A percentile compares a stretch with the other conserved stretches of the same genome.
Evolutionary conservation across 2,113 vertebrate genomes (phyloP).

Genomic region (Varanus komodoensis): DNA sequence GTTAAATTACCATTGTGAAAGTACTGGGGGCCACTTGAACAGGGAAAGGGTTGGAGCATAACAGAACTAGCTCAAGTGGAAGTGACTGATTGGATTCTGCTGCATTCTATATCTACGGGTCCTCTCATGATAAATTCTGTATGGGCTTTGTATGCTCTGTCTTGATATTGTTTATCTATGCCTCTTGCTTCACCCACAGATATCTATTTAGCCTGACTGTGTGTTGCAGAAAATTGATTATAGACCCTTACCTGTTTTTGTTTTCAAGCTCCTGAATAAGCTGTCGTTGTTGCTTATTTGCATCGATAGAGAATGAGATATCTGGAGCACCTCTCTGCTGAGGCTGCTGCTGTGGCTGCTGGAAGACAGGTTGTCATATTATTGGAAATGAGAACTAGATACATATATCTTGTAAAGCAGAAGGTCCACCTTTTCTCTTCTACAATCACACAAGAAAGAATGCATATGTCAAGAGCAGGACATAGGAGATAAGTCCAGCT

Average conservation of each 20-base stretch:
- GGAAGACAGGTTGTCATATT: conserved; percentile 57
- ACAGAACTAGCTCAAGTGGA: no score
- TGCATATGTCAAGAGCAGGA: neutral
- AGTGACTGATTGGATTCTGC: no score
- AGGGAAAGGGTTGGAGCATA: no score
- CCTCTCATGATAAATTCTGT: conserved; percentile 11
- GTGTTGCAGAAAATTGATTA: neutral
- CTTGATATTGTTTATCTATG: neutral
- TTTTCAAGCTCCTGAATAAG: conserved; percentile 98
- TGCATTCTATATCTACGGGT: neutral
- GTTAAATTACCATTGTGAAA: no score
- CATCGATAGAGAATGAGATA: conserved; percentile 93
- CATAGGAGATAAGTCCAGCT: neutral
- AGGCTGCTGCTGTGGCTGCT: conserved; percentile 81
- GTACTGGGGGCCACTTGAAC: no score
- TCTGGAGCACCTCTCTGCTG: conserved; percentile 91
- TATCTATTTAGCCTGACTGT: neutral
- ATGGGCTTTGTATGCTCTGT: neutral
- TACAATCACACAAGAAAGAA: neutral
- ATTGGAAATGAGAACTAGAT: conserved; percentile 18
- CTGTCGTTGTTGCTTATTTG: conserved; percentile 96
- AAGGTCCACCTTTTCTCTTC: neutral
- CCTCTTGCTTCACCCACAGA: neutral
- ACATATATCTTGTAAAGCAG: neutral
- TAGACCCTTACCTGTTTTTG: conserved; percentile 90